Conservation (phyloP, 37 sponge, comb jelly and placozoan species). For the Cliona cf. orientalis region DNA sequence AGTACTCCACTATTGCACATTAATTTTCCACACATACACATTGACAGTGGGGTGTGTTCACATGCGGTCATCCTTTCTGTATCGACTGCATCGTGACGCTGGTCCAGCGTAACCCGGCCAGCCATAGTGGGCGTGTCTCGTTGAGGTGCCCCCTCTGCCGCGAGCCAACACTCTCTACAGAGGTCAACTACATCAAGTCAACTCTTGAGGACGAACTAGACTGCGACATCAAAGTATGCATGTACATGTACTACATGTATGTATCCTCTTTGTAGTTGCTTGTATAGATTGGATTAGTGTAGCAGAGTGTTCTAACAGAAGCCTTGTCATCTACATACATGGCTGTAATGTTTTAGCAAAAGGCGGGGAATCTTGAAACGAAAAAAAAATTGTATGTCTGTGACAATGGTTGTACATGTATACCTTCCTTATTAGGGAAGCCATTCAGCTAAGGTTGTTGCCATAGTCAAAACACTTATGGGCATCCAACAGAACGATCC, state of each 20-base stretch:
- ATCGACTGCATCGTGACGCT: slow-evolving; percentile 44
- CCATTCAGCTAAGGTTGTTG: slow-evolving; percentile 78
- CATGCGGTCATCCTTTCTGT: slow-evolving; percentile 85
- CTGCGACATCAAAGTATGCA: neutral
- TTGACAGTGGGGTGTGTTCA: slow-evolving; percentile 73
- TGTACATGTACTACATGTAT: no score
- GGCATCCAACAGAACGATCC: slow-evolving; percentile 44
- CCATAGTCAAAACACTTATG: slow-evolving; percentile 37
- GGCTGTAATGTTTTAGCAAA: neutral
- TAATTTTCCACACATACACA: neutral
- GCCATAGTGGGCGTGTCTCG: neutral
- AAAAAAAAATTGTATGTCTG: neutral
- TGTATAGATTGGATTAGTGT: no score
- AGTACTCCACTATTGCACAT: no score
- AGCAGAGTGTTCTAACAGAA: no score
- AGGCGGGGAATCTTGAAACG: neutral
- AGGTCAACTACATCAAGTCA: slow-evolving; percentile 43
- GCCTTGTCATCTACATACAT: neutral
- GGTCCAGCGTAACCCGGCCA: neutral
- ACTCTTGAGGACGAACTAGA: neutral
- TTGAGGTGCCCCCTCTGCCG: slow-evolving; percentile 74
- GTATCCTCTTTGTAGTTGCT: no score
- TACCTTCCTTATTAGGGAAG: slow-evolving; percentile 51
- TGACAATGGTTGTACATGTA: neutral
- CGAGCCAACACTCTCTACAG: neutral